phyloP scores from a whole-genome alignment of 2,888 invertebrate species.

The Tetheella fluctuosa region DNA sequence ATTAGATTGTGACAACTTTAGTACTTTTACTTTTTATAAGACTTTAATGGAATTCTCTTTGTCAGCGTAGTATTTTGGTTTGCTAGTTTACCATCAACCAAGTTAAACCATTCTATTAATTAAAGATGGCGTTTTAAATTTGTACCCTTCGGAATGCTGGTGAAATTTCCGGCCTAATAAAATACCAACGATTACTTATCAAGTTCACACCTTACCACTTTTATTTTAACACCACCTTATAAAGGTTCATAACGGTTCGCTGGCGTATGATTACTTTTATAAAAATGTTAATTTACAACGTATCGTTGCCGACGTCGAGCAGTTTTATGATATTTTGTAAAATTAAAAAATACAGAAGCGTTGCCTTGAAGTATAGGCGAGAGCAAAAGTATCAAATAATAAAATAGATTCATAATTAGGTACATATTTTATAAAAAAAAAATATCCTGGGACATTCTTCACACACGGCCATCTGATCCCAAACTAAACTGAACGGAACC shows the following conservation, averaged over 20 bases:
- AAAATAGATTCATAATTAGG: too few species aligned
- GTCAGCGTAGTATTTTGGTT: too few species aligned
- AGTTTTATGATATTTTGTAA: background rate
- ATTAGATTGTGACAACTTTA: too few species aligned
- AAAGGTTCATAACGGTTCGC: slow-evolving; percentile 2
- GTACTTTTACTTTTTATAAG: too few species aligned
- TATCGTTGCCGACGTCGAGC: slow-evolving; percentile 39
- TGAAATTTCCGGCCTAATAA: background rate
- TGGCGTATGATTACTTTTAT: background rate
- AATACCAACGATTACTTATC: background rate
- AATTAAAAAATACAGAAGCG: slow-evolving; percentile 33
- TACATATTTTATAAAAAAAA: too few species aligned
- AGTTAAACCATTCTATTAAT: too few species aligned
- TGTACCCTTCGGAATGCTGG: background rate
- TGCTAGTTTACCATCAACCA: too few species aligned
- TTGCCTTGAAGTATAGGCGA: slow-evolving; percentile 28
- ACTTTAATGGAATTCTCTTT: too few species aligned
- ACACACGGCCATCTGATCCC: too few species aligned
- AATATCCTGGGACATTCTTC: too few species aligned
- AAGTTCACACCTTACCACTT: background rate
- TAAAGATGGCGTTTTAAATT: background rate
- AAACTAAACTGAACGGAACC: too few species aligned
- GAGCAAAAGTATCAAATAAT: slow-evolving; percentile 21
- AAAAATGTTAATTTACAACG: slow-evolving; percentile 4
- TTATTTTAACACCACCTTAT: slow-evolving; percentile 6